phyloP scores from a whole-genome alignment of 2,888 invertebrate genomes.

The Ellobium chinense region DNA sequence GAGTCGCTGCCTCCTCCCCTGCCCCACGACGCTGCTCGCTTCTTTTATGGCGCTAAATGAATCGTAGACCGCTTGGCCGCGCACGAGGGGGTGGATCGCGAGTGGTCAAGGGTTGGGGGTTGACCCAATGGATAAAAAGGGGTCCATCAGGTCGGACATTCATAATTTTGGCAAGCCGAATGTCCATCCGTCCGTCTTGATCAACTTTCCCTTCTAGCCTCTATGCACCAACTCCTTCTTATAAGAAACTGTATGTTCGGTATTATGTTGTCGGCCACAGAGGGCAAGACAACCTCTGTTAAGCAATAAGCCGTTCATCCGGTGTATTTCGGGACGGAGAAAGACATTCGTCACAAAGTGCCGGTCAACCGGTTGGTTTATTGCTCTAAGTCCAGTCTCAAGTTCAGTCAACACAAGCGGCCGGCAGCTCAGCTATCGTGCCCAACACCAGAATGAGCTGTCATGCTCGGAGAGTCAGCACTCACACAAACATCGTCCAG shows the following conservation, averaged over 20 bases:
- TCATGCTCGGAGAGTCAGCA: neutral
- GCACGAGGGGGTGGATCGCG: neutral
- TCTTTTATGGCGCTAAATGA: conserved; percentile 42
- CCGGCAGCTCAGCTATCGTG: neutral
- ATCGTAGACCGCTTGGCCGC: conserved; percentile 31
- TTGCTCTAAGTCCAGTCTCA: neutral
- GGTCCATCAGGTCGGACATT: conserved; percentile 2
- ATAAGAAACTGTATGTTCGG: neutral
- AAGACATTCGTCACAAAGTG: neutral
- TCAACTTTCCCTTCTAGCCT: too few species aligned
- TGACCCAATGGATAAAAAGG: neutral
- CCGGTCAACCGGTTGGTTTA: neutral
- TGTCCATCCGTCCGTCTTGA: too few species aligned
- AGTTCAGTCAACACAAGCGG: neutral
- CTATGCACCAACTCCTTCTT: too few species aligned
- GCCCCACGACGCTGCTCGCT: neutral
- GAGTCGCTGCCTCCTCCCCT: conserved; percentile 41
- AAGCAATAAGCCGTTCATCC: neutral
- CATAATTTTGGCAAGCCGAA: too few species aligned
- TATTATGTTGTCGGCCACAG: neutral
- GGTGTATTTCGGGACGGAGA: neutral
- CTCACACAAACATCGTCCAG: neutral
- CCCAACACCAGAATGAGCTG: neutral
- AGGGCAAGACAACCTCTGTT: neutral
- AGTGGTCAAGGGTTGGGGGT: conserved; percentile 2